phyloP scores from a whole-genome alignment of 1,140 invertebrate species.

The Caenorhabditis brenneri region DNA sequence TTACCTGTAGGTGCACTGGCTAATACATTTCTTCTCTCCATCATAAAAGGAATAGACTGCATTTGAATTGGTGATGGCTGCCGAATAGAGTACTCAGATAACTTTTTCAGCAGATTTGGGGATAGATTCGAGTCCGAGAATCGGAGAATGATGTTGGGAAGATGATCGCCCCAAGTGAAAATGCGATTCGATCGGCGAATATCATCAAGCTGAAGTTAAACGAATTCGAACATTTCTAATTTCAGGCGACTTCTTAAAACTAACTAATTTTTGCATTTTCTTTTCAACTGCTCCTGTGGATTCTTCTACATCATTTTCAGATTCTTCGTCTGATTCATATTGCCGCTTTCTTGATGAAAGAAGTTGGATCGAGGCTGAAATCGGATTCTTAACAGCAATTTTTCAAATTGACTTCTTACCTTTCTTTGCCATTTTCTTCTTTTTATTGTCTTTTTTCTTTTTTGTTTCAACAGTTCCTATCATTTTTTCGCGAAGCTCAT shows the following conservation, averaged over 20 bases:
- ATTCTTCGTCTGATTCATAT: neutral
- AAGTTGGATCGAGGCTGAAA: slow-evolving; percentile 3
- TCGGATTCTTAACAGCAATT: no score
- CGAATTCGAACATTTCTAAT: neutral
- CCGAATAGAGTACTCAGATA: slow-evolving; percentile 74
- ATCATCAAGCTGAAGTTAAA: slow-evolving; percentile 24
- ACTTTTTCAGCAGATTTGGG: slow-evolving; percentile 72
- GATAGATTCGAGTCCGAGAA: slow-evolving; percentile 60
- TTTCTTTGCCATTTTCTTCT: neutral
- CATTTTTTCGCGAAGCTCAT: slow-evolving; percentile 19
- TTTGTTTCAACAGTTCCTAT: neutral
- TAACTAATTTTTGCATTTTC: neutral
- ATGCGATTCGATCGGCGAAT: slow-evolving; percentile 64
- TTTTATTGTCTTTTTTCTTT: neutral
- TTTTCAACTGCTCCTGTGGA: neutral
- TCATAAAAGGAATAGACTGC: slow-evolving; percentile 87
- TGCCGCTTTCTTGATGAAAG: neutral
- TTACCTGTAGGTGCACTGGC: slow-evolving; percentile 82
- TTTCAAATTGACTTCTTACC: neutral
- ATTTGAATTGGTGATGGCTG: slow-evolving; percentile 90
- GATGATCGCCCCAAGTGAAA: slow-evolving; percentile 64
- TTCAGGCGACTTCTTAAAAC: neutral
- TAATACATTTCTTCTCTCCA: slow-evolving; percentile 82
- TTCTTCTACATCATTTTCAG: neutral
- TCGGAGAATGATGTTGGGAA: slow-evolving; percentile 65